phyloP scores from a whole-genome alignment of 2,797 vertebrate genomes.

The Bucorvus abyssinicus region DNA sequence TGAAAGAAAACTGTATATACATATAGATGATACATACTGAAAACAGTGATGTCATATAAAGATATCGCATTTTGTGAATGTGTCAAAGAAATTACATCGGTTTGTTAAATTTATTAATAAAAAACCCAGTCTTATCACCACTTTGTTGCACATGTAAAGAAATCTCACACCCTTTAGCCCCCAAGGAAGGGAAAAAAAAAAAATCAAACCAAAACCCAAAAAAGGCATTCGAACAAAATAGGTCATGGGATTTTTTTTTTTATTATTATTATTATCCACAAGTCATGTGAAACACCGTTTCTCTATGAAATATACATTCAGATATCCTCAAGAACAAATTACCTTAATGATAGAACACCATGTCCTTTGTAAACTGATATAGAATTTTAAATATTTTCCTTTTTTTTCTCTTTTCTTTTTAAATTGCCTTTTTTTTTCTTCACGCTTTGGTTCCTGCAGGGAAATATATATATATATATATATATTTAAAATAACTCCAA shows the following conservation, averaged over 20 bases:
- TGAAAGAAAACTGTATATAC: conserved; percentile 67
- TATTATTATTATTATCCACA: conserved; percentile 79
- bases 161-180: conserved; percentile 30
- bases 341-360: conserved; percentile 72
- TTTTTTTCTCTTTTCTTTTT: background rate
- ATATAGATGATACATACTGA: conserved; percentile 63
- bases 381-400: conserved; percentile 79
- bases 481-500: conserved; percentile 77
- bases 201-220: background rate
- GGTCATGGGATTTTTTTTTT: conserved; percentile 61
- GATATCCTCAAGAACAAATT: conserved; percentile 76
- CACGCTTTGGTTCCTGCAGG: conserved; percentile 81
- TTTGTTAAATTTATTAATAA: conserved; percentile 21
- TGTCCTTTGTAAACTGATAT: conserved; percentile 79
- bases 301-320: conserved; percentile 85
- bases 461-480: conserved; percentile 76
- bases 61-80: conserved; percentile 58
- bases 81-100: conserved; percentile 57
- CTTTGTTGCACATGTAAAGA: conserved; percentile 57
- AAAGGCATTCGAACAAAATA: conserved; percentile 66
- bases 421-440: conserved; percentile 51
- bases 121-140: conserved; percentile 50
- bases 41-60: conserved; percentile 65
- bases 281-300: conserved; percentile 76
- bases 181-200: conserved; percentile 18